Conservation (phyloP, 1,140 invertebrate genomes). For the Spodoptera frugiperda region DNA sequence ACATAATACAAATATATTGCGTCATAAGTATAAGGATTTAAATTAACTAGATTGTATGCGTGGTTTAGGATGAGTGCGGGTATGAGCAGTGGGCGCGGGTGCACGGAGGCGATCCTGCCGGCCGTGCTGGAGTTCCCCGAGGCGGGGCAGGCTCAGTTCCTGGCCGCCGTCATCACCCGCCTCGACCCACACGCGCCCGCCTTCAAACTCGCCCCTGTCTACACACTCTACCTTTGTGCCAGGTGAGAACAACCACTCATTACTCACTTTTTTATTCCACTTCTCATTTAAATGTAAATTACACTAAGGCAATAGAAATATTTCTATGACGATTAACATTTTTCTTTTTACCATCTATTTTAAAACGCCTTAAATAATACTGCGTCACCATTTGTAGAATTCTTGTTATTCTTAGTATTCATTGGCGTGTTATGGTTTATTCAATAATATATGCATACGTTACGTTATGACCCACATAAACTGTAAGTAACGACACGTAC, state of each 20-base stretch:
- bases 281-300: too few relatives aligned
- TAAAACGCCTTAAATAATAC: neutral
- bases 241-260: slow-evolving; percentile 76
- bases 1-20: too few relatives aligned
- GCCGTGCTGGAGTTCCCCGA: slow-evolving; percentile 98
- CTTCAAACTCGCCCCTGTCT: slow-evolving; percentile 97
- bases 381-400: slow-evolving; percentile 8
- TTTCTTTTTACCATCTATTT: neutral
- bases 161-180: slow-evolving; percentile 94
- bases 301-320: too few relatives aligned
- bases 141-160: slow-evolving; percentile 96
- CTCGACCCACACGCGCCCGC: slow-evolving; percentile 94
- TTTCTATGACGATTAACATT: neutral
- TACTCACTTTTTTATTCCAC: too few relatives aligned
- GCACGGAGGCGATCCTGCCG: slow-evolving; percentile 96
- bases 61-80: slow-evolving; percentile 37
- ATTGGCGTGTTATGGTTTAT: neutral
- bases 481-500: slow-evolving; percentile 12
- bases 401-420: neutral
- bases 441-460: slow-evolving; percentile 17
- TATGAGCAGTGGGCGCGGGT: slow-evolving; percentile 64
- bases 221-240: slow-evolving; percentile 97
- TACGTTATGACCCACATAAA: slow-evolving; percentile 29
- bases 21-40: neutral
- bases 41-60: neutral